These are phyloP conservation scores for Helarctos malayanus DNA, from an alignment of 2,797 vertebrate species.

Conservation along the genomic window DNA sequence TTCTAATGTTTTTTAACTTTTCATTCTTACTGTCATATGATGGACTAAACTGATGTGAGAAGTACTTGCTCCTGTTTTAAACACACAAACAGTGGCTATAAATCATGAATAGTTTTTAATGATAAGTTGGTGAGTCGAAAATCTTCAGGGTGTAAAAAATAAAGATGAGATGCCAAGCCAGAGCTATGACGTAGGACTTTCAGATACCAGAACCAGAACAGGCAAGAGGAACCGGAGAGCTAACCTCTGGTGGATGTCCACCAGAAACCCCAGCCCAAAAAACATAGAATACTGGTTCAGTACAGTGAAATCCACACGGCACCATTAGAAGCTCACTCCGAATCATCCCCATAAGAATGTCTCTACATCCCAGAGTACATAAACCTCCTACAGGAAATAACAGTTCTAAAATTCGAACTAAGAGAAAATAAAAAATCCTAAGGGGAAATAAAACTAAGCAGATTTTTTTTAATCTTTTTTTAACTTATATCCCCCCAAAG, in stretches of 20 bases:
- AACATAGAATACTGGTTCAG: not conserved
- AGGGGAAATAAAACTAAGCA: not conserved
- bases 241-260: no score
- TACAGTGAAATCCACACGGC: not conserved
- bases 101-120: not conserved
- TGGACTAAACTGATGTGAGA: not conserved
- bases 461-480: not conserved
- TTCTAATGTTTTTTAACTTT: conserved; percentile 13
- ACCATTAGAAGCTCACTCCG: not conserved
- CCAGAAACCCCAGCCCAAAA: not conserved
- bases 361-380: not conserved
- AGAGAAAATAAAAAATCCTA: not conserved
- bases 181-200: not conserved
- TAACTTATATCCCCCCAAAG: not conserved
- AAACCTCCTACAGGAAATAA: not conserved
- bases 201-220: not conserved
- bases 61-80: not conserved
- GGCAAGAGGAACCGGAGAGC: not conserved
- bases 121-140: not conserved
- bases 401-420: not conserved
- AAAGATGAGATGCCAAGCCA: not conserved
- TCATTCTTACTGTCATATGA: conserved; percentile 15
- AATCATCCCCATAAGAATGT: not conserved
- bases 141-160: not conserved
- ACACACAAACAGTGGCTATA: conserved; percentile 11